Conservation (phyloP, 1,140 invertebrate genomes). For the Riptortus pedestris region DNA sequence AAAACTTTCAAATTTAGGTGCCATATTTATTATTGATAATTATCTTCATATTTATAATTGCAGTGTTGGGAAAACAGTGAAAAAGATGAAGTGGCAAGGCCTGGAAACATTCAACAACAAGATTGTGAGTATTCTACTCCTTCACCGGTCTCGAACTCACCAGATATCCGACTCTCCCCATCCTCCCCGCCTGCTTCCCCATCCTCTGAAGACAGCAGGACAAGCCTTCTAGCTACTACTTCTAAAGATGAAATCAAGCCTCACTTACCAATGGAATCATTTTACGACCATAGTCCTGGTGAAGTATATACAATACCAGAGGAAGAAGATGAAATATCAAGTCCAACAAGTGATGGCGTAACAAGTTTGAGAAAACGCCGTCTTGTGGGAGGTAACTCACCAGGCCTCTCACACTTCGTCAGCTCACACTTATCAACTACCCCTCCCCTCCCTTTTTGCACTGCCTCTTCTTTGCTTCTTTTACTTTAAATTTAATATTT, state of each 20-base stretch:
- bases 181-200: slow-evolving; percentile 22
- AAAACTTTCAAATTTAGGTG: too few relatives aligned
- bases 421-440: neutral
- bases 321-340: slow-evolving; percentile 44
- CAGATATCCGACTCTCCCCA: slow-evolving; percentile 22
- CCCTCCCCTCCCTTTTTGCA: slow-evolving; percentile 1
- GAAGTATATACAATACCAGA: slow-evolving; percentile 47
- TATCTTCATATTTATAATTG: slow-evolving; percentile 9
- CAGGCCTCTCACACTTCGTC: slow-evolving; percentile 15
- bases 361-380: slow-evolving; percentile 38
- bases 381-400: slow-evolving; percentile 31
- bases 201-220: slow-evolving; percentile 20
- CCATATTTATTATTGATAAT: too few relatives aligned
- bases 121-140: slow-evolving; percentile 25
- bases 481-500: too few relatives aligned
- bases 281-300: slow-evolving; percentile 42
- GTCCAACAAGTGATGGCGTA: slow-evolving; percentile 42
- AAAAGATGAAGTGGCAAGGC: slow-evolving; percentile 12
- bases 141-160: slow-evolving; percentile 23
- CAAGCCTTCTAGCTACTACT: slow-evolving; percentile 13
- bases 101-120: slow-evolving; percentile 7
- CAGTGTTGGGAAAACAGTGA: slow-evolving; percentile 25
- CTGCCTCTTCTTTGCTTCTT: neutral
- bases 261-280: slow-evolving; percentile 31
- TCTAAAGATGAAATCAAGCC: slow-evolving; percentile 22